Evolutionary conservation across 53 echinoderm and acorn worm species (phyloP), one percentile per base, ranked within the genome.

Genomic region (Hippasteria phrygiana): DNA sequence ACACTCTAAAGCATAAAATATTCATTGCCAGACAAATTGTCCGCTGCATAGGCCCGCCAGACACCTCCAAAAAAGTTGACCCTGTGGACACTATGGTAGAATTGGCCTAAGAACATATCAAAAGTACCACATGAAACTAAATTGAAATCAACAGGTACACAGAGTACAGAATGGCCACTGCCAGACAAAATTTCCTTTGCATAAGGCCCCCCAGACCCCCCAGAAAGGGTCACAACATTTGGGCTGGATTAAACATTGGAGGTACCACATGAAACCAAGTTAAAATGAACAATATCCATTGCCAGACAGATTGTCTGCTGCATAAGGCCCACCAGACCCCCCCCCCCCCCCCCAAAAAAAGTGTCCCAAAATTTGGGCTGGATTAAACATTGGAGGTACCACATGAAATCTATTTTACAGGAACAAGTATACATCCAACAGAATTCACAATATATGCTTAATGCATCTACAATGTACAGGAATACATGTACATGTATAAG

Each of bases 241-340:
- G 34, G 7, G 11, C 6, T 43, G 1, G 78, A 54, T 78, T 43
- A 81, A 62, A 81, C 43, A 35, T 53, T 35, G 55, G 43, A 62
- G 64, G 81, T 62, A 81, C 81, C 81, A 81, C 81, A 53, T 62
- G 62, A 81, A 81, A 81, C 78, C 78, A 55, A 54, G 31, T 78
- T 32, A 18, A 55, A 35, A 55, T 45, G 75, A 75, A 75, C 1
- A 75, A 18, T 65, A 20, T 8, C n/a, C 73, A 36, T 39, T 73
- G 73, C 42, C 73, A 73, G 73, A 73, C 73, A 36, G 36, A 73
- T 38, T 71, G 16, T 71, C 41, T 40, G 41, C 72, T 71, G 72
- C 41, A 71, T 14, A 43, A 2, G 36, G 73, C 41, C 17, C 22
- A 36, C 73, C n/a, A n/a, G n/a, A n/a, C n/a, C n/a, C n/a, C n/a